phyloP scores from a whole-genome alignment of 1,140 invertebrate genomes.

The Papilio xuthus region DNA sequence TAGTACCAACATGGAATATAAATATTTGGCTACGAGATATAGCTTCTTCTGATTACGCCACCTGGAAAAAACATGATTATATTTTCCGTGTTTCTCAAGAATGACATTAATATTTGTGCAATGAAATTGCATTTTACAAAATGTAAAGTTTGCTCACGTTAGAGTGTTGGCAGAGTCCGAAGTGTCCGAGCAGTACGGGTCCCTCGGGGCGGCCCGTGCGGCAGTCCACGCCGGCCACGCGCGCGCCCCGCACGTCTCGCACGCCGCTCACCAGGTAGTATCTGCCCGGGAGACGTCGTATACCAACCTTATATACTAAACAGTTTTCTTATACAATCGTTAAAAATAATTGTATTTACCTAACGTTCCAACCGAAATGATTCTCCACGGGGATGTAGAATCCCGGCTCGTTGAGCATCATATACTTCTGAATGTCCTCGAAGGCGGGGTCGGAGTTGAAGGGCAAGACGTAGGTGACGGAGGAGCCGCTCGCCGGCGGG shows the following conservation, averaged over 20 bases:
- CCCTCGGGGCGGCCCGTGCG: constrained; percentile 53
- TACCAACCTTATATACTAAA: background rate
- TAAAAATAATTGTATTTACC: constrained; percentile 50
- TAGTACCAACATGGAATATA: background rate
- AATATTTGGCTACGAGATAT: background rate
- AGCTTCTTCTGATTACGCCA: background rate
- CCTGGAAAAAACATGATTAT: background rate
- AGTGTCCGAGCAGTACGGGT: constrained; percentile 66
- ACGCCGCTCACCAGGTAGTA: constrained; percentile 42
- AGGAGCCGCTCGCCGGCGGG: constrained; percentile 3
- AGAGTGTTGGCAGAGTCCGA: constrained; percentile 57
- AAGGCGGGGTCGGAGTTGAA: constrained; percentile 46
- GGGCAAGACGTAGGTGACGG: constrained; percentile 45
- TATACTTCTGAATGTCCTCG: constrained; percentile 59
- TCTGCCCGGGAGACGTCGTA: background rate
- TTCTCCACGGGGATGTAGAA: constrained; percentile 74
- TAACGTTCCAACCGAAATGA: constrained; percentile 66
- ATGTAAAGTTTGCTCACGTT: constrained; percentile 3
- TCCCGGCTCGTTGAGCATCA: constrained; percentile 63
- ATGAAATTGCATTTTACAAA: background rate
- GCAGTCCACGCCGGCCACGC: constrained; percentile 55
- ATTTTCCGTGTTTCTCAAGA: too few species aligned
- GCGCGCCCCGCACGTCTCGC: constrained; percentile 23
- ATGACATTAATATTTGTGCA: background rate
- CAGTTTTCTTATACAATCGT: background rate